Conservation (phyloP, 2,113 vertebrate genomes). For the Lepisosteus oculatus region DNA sequence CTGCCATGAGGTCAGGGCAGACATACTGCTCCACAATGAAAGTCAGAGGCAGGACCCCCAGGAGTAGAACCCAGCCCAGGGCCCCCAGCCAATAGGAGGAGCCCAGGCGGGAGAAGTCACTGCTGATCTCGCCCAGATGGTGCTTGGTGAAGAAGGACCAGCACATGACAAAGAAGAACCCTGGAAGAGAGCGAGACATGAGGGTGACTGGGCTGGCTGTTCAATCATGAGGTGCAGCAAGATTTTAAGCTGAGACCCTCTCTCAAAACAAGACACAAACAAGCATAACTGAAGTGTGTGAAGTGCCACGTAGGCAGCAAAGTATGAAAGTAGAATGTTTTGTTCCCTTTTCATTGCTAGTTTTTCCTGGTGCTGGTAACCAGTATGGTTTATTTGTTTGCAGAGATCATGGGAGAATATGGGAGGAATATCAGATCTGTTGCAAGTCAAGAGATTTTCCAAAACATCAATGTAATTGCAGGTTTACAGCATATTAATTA, state of each 20-base stretch:
- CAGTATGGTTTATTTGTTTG: too few relatives aligned
- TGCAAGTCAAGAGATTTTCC: too few relatives aligned
- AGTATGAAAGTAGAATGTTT: too few relatives aligned
- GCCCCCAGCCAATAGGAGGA: constrained; percentile 61
- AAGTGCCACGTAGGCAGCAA: neutral
- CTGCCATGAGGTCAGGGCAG: constrained; percentile 52
- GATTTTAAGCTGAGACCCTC: neutral
- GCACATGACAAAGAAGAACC: constrained; percentile 67
- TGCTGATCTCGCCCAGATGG: constrained; percentile 52
- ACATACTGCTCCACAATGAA: constrained; percentile 52
- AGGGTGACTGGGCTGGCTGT: neutral
- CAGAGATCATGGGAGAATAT: too few relatives aligned
- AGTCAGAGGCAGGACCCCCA: constrained; percentile 34
- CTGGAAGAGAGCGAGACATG: constrained; percentile 39
- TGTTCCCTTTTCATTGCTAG: too few relatives aligned
- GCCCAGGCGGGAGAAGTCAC: constrained; percentile 51
- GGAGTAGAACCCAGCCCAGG: constrained; percentile 51
- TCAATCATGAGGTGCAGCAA: neutral
- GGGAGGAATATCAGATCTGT: too few relatives aligned
- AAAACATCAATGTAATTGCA: too few relatives aligned
- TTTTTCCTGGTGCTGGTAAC: too few relatives aligned
- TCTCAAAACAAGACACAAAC: neutral
- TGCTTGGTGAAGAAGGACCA: constrained; percentile 69
- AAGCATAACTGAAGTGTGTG: neutral
- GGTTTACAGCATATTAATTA: too few relatives aligned